A percentile compares a stretch with the other conserved stretches of the same genome.
These are phyloP conservation scores for Cherax destructor DNA, from an alignment of 1,140 invertebrate species.

Conservation along the genomic window DNA sequence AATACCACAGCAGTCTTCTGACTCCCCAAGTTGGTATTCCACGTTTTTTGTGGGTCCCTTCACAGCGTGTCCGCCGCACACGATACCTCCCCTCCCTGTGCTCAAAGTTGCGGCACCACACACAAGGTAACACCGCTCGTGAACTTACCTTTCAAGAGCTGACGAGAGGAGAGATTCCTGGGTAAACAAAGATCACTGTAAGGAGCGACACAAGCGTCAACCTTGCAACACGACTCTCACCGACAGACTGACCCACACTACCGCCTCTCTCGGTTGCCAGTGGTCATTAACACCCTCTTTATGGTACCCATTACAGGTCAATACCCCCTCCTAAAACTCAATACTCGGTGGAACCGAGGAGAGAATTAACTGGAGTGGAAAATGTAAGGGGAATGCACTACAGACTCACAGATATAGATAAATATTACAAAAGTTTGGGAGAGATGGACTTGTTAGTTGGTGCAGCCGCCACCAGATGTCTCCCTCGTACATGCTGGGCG, in stretches of 20 bases:
- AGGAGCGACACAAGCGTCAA: conserved; percentile 1
- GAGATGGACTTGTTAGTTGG: background rate
- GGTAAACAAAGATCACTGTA: conserved; percentile 19
- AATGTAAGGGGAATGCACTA: background rate
- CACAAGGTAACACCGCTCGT: too few relatives aligned
- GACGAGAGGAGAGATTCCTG: background rate
- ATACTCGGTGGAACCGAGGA: too few relatives aligned
- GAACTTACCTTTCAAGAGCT: conserved; percentile 2
- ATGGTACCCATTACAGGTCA: background rate
- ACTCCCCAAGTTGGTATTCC: conserved; percentile 2
- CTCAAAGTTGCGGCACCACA: too few relatives aligned
- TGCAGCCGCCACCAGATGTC: background rate
- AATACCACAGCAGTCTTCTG: conserved; percentile 4
- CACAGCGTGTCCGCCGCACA: background rate
- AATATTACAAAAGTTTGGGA: conserved; percentile 9
- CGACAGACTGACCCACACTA: conserved; percentile 11
- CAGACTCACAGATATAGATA: background rate
- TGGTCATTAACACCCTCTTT: background rate
- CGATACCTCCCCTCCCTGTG: background rate
- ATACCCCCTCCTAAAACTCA: too few relatives aligned
- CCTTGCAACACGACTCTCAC: conserved; percentile 7
- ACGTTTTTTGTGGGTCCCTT: background rate
- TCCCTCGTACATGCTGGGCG: background rate
- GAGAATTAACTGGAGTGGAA: background rate
- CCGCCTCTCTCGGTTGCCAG: background rate